These are phyloP conservation scores for Tyto alba DNA, from an alignment of 2,113 vertebrate species.

Conservation along the genomic window DNA sequence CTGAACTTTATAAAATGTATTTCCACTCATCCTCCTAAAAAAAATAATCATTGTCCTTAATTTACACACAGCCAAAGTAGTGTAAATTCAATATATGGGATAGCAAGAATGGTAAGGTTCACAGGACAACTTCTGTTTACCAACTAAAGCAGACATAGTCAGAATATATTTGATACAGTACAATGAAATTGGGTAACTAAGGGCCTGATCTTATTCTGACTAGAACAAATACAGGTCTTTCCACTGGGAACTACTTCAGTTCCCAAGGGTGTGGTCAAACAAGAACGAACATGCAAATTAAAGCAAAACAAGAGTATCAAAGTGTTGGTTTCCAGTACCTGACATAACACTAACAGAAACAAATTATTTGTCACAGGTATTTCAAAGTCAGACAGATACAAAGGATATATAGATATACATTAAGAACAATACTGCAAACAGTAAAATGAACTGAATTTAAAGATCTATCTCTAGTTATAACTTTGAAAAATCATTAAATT, in stretches of 20 bases:
- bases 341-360: neutral
- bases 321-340: neutral
- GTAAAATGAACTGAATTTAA: neutral
- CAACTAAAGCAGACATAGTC: neutral
- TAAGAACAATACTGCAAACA: neutral
- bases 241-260: neutral
- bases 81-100: neutral
- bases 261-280: neutral
- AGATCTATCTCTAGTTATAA: neutral
- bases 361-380: neutral
- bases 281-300: conserved; percentile 18
- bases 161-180: neutral
- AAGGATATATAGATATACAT: neutral
- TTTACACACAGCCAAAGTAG: neutral
- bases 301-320: neutral
- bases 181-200: neutral
- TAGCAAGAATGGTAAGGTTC: neutral
- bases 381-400: neutral
- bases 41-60: neutral
- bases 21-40: neutral
- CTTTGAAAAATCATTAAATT: neutral
- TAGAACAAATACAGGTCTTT: neutral
- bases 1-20: neutral
- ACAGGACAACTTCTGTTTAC: neutral
- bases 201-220: neutral